These are phyloP conservation scores for Steinernema scapterisci DNA, from an alignment of 2,888 invertebrate genomes.

Conservation along the genomic window DNA sequence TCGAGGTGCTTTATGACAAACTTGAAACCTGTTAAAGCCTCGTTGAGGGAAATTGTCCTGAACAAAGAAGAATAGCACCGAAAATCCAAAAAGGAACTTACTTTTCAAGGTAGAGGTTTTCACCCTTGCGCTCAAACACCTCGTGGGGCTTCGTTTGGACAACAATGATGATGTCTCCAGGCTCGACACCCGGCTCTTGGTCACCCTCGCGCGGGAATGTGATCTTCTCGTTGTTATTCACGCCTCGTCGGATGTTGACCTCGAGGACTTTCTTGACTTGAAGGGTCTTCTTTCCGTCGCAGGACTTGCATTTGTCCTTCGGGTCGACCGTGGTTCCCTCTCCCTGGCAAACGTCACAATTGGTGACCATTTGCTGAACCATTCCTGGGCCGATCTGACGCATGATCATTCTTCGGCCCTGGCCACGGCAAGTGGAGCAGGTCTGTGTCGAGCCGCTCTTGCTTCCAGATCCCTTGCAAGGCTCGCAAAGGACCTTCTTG, in stretches of 20 bases:
- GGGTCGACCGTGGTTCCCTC: conserved; percentile 73
- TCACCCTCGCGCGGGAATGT: conserved; percentile 86
- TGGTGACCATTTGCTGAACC: conserved; percentile 71
- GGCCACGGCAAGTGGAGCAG: conserved; percentile 80
- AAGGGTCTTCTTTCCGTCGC: conserved; percentile 82
- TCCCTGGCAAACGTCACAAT: conserved; percentile 72
- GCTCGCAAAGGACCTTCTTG: conserved; percentile 80
- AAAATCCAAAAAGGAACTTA: conserved; percentile 28
- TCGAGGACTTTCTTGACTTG: conserved; percentile 83
- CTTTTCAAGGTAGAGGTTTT: conserved; percentile 73
- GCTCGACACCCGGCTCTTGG: conserved; percentile 81
- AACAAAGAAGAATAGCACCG: neutral
- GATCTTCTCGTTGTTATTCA: conserved; percentile 84
- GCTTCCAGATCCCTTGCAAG: conserved; percentile 75
- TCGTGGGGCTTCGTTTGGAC: conserved; percentile 82
- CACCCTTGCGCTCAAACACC: conserved; percentile 78
- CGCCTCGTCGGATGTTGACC: conserved; percentile 84
- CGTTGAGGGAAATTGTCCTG: conserved; percentile 77
- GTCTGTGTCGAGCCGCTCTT: conserved; percentile 64
- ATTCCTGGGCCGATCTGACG: conserved; percentile 76
- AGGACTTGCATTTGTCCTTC: conserved; percentile 81
- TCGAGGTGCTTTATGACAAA: conserved; percentile 86
- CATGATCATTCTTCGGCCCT: conserved; percentile 71
- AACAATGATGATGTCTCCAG: conserved; percentile 87
- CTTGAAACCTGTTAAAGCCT: conserved; percentile 87